Evolutionary conservation across 2,888 invertebrate species (phyloP), one percentile per base, ranked within the genome.

Genomic region (Xestia ashworthii): DNA sequence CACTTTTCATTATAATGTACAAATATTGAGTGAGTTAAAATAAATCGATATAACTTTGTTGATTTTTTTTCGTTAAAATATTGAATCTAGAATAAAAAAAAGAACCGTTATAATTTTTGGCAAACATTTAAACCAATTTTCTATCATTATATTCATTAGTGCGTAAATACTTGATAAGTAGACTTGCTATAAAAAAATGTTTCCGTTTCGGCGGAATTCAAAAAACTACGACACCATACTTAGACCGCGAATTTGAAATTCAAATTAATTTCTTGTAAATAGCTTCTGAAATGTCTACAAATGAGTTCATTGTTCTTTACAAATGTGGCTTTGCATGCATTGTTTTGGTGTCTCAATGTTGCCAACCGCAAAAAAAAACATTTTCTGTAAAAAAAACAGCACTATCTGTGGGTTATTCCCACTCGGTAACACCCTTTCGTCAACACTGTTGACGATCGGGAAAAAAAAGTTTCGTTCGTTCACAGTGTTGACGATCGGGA

Each of bases 241-340:
- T 58, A 55, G 58, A 74, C 50, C 72, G 70, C 68, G 53, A 76
- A 92, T 92, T 93, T 90, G 75, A 86, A 92, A 90, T 93, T 91
- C 88, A 90, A 92, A 93, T 92, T 74, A 80, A 71, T 87, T 92
- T 92, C 79, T 89, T 90, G 82, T 83, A 87, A 76, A 81, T 83
- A 82, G 77, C 73, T 80, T 74, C 76, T 64, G 50, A 76, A 82
- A 82, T 75, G 71, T 89, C 76, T 88, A 77, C 73, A 79, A 79
- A 76, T 14, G 69, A 78, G 79, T 88, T 91, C 90, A 91, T 91
- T 92, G 91, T 92, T 86, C 78, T 84, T 78, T 70, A 50, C 62
- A 83, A 87, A 82, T 82, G 68, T 90, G 86, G 90, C 92, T 91
- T 92, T 92, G 94, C 93, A 94, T 94, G 94, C 88, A 87, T 90